A percentile compares a stretch with the other conserved stretches of the same genome.
These are phyloP conservation scores for Acheta domesticus DNA, from an alignment of 2,888 invertebrate genomes.

Conservation along the genomic window DNA sequence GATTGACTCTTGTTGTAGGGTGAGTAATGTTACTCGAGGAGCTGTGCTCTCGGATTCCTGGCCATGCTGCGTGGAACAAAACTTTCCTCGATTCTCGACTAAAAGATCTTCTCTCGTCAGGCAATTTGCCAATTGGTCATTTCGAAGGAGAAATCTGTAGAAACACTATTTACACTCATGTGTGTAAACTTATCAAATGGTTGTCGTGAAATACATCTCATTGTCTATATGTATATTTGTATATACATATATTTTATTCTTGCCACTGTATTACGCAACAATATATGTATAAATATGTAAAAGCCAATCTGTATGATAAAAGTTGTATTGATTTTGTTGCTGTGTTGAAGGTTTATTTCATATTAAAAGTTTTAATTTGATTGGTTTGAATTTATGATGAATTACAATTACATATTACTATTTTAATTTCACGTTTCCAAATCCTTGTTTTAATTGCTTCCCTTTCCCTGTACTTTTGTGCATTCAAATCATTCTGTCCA, in stretches of 20 bases:
- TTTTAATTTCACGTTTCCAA: not conserved
- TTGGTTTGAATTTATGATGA: not conserved
- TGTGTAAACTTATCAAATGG: not conserved
- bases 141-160: conserved; percentile 37
- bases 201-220: not conserved
- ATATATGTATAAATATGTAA: conserved; percentile 18
- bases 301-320: not conserved
- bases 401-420: not conserved
- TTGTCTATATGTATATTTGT: not conserved
- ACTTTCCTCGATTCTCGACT: conserved; percentile 34
- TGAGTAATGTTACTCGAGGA: conserved; percentile 32
- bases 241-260: not conserved
- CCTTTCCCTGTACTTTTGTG: not conserved
- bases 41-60: conserved; percentile 25
- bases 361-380: not conserved
- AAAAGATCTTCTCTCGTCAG: conserved; percentile 36
- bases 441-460: not conserved
- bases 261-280: conserved; percentile 8
- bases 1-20: conserved; percentile 31
- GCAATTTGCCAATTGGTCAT: conserved; percentile 37
- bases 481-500: not conserved
- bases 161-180: conserved; percentile 1
- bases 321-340: not conserved
- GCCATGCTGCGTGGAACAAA: conserved; percentile 32
- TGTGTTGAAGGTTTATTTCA: not conserved